phyloP scores from a whole-genome alignment of 2,113 vertebrate genomes.

The Cepphus grylle region DNA sequence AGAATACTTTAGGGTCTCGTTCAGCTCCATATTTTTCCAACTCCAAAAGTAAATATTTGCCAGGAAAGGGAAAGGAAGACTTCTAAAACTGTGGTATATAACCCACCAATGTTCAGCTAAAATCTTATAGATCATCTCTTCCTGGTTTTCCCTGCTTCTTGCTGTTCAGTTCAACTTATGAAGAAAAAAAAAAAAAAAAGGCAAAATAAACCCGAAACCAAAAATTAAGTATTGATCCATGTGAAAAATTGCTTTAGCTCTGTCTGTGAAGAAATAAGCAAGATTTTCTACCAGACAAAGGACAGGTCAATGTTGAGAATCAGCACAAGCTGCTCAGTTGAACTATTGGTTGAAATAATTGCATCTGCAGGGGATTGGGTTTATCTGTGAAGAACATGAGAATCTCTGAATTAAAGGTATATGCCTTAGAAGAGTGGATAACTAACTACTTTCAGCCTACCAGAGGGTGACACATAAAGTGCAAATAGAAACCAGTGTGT shows the following conservation, averaged over 20 bases:
- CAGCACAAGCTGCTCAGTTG: background rate
- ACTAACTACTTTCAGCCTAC: background rate
- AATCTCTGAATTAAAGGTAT: background rate
- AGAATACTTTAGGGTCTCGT: background rate
- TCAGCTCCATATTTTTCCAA: background rate
- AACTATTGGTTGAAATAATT: conserved; percentile 26
- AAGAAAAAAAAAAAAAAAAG: background rate
- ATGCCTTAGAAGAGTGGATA: background rate
- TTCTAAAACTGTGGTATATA: background rate
- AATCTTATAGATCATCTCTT: background rate
- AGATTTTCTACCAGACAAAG: conserved; percentile 6
- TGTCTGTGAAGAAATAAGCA: background rate
- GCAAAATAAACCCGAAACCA: background rate
- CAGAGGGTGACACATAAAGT: background rate
- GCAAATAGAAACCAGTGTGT: background rate
- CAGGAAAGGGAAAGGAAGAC: background rate
- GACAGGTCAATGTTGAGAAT: background rate
- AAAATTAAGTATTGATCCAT: conserved; percentile 51
- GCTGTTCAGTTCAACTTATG: background rate
- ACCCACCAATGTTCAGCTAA: background rate
- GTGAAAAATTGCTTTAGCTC: conserved; percentile 30
- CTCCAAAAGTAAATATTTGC: background rate
- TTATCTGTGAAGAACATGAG: background rate
- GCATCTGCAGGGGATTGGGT: background rate
- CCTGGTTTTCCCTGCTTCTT: background rate